Evolutionary conservation across 2,888 invertebrate species (phyloP), one percentile per base, ranked within the genome.

Genomic region (Leptopilina myrica): DNA sequence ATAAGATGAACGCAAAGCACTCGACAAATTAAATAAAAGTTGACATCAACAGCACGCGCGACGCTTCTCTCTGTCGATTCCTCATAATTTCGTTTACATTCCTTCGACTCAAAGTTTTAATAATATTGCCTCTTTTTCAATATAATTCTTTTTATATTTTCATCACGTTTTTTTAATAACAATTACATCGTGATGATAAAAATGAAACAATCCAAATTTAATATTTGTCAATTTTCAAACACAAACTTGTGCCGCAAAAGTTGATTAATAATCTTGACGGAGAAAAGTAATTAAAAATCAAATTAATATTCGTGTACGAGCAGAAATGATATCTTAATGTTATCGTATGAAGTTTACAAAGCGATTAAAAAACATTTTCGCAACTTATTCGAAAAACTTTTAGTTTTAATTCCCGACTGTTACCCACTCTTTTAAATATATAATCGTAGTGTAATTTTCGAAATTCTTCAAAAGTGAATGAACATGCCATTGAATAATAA

Each of bases 1-100:
- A 79, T 81, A 80, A 79, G 80, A 81, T 78, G 53, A 78, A 76
- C 40, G 79, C 75, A 43, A 40, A 76, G 78, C 77, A 79, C 78
- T 81, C 76, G 77, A 64, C 80, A 81, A 83, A 83, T 83, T 83
- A 67, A 83, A 81, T 81, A 78, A 79, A 20, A 83, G 80, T 80
- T 80, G 83, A 81, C 81, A 81, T 83, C 79, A 79, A 80, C 80
- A 79, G 75, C 64, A 64, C 67, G 43, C 20, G 43, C 43, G 65
- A 78, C 80, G 66, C 75, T 77, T 20, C 20, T 80, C 77, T 78
- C 78, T 73, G 33, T 56, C 8, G 53, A 53, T 73, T n/a, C 12
- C 56, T 73, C 73, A 56, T 33, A 33, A 33, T 33, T 53, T 69
- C 53, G 14, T 12, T 69, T 69, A 26, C 12, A n/a, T 46, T 69